These are phyloP conservation scores for Melanotaenia maccullochi DNA, from an alignment of 2,797 vertebrate species.

Conservation along the genomic window DNA sequence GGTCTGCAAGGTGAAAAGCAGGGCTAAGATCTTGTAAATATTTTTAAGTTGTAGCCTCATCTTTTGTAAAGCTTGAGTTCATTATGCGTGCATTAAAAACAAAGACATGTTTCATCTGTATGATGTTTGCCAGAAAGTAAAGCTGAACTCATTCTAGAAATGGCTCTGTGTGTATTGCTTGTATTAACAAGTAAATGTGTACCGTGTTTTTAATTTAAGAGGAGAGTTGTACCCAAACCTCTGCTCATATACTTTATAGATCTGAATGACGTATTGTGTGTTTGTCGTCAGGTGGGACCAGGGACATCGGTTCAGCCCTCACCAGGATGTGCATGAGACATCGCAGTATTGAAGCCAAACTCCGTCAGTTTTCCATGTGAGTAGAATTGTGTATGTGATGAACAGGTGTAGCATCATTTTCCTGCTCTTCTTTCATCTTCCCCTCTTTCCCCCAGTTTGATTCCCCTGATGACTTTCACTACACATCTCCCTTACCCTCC, in stretches of 20 bases:
- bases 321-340: slow-evolving; percentile 86
- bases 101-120: background rate
- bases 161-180: background rate
- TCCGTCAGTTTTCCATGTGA: slow-evolving; percentile 81
- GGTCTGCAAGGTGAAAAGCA: background rate
- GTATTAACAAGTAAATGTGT: background rate
- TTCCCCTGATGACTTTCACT: background rate
- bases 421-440: slow-evolving; percentile 20
- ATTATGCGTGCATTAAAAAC: background rate
- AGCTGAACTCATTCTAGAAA: background rate
- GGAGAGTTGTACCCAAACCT: background rate
- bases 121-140: background rate
- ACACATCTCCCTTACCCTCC: background rate
- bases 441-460: background rate
- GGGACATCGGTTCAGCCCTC: slow-evolving; percentile 82
- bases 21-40: too few species aligned
- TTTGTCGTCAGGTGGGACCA: slow-evolving; percentile 75
- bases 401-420: slow-evolving; percentile 43
- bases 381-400: slow-evolving; percentile 29
- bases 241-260: background rate
- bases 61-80: background rate
- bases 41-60: background rate
- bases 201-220: background rate
- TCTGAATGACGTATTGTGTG: slow-evolving; percentile 21
- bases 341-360: slow-evolving; percentile 82